Evolutionary conservation across 2,113 vertebrate genomes (phyloP), one percentile per base, ranked within the genome.

Genomic region (Halichoeres trimaculatus): DNA sequence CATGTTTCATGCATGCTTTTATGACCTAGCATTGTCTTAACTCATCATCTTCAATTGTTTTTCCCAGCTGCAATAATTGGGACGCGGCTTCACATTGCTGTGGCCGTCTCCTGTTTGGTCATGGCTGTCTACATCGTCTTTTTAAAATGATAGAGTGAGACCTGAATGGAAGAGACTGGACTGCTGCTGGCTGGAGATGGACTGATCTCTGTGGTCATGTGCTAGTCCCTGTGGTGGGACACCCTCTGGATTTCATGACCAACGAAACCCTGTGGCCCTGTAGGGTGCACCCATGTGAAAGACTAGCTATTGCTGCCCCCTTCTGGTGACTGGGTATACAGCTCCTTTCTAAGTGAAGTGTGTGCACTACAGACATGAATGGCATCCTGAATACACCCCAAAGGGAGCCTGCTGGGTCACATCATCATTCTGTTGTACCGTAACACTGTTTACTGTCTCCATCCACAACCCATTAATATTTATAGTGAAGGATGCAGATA

Each of bases 111-210:
- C 85, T 98, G 96, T 54, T 34, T 97, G 85, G 86, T 90, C 36
- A 96, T 97, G 96, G 96, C 94, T n/a, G 95, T 96, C 90, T 98
- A 98, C 0, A 73, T 98, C 40, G 84, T 98, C 41, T 94, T 97
- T 83, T 89, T 96, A 72, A 98, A 99, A 94, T 98, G 96, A 97
- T 92, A 38, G 3, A 58, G 10, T 36, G 23, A 38, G 22, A 67
- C 45, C 52, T 30, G 55, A 56, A 24, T 67, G 51, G 60, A 40
- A 48, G 65, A 62, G 69, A 84, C 76, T 80, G 69, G 58, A 61
- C 4, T 24, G 53, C 22, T 61, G 41, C 78, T 63, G 72, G 59
- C 22, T 50, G 58, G 64, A 64, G 66, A 71, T 40, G 62, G 38
- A 83, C 78, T 85, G 62, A 47, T 20, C 54, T 62, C 50, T 48